Base-by-base conservation (phyloP, 2,113 vertebrate species). In the Toxostoma redivivum region DNA sequence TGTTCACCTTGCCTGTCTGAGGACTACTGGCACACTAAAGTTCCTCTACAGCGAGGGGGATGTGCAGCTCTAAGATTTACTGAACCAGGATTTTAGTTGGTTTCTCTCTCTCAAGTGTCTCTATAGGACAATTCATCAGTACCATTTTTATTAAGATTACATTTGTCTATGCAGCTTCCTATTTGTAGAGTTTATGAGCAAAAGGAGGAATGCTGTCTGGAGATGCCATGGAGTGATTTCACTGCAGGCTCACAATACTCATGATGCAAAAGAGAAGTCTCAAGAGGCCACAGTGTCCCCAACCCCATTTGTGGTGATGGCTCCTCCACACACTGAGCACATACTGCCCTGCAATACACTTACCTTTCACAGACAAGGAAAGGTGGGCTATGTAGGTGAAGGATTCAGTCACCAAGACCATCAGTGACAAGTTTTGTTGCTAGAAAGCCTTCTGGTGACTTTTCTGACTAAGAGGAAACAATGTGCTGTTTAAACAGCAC, bases 401-500 rank as follows among this genome's bases (percentile, higher is more conserved):
- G 57, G 40, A 51, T 31, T 66, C 71, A 27, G 38, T n/a, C 51
- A 69, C 5, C 18, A 23, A 30, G 42, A 64, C 24, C 64, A 72
- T 4, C 0, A 0, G 23, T 53, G 30, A 69, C 45, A 42, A 44
- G 25, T 31, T 77, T 28, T 38, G 12, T 30, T 38, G 23, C 35
- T 60, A 47, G 20, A 81, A 85, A 81, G 5, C 19, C 8, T 22
- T 47, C 38, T 47, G 15, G 20, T 56, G 37, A 65, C 17, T 56
- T 44, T 53, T 73, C 38, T 73, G 45, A 73, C 3, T 24, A 11
- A 16, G 7, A 40, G 13, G 13, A 31, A 40, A 50, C n/a, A 13
- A 30, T 40, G 4, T 31, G 14, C 33, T 35, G 19, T 40, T 67
- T 64, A 24, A 40, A 81, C 50, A 85, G 12, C 24, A 66, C 31